Percentiles rank a stretch among this genome's conserved stretches.
These are phyloP conservation scores for Neolamprologus kungweensis DNA, from an alignment of 2,113 vertebrate genomes.

Conservation along the genomic window DNA sequence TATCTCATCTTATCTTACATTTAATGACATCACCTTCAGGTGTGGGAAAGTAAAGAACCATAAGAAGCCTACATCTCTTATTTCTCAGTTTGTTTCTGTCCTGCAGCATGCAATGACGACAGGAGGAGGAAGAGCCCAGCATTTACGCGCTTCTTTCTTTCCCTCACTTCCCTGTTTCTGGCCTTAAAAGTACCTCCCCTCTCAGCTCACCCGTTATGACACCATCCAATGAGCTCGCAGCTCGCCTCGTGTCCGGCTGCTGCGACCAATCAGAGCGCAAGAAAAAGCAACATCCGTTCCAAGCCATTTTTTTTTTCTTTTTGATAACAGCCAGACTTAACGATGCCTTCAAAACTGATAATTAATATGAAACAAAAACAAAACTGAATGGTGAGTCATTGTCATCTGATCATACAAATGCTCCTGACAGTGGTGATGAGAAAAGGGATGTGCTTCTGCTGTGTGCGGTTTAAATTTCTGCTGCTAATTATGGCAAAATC, in stretches of 20 bases:
- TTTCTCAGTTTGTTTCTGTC: not conserved
- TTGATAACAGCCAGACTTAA: not conserved
- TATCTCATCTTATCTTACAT: not conserved
- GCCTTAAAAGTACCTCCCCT: not conserved
- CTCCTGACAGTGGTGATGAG: not conserved
- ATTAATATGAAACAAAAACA: conserved; percentile 11
- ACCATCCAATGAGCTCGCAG: conserved; percentile 72
- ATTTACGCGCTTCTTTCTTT: not conserved
- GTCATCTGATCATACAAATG: not conserved
- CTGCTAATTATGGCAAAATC: not conserved
- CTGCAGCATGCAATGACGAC: conserved; percentile 2
- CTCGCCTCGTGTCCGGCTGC: conserved; percentile 37
- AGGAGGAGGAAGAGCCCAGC: conserved; percentile 1
- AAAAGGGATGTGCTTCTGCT: rapidly evolving
- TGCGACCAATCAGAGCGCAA: conserved; percentile 37
- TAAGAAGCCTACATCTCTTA: not conserved
- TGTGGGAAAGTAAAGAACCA: not conserved
- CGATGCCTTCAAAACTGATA: not conserved
- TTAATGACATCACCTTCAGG: not conserved
- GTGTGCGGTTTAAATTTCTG: not conserved
- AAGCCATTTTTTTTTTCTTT: not conserved
- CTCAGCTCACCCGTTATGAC: conserved; percentile 85
- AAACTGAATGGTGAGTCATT: not conserved
- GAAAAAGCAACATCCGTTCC: not conserved
- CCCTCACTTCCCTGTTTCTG: conserved; percentile 75